Evolutionary conservation across 37 sponge, comb jelly and placozoan genomes (phyloP).

Genomic region (Aphrocallistes beatrix): DNA sequence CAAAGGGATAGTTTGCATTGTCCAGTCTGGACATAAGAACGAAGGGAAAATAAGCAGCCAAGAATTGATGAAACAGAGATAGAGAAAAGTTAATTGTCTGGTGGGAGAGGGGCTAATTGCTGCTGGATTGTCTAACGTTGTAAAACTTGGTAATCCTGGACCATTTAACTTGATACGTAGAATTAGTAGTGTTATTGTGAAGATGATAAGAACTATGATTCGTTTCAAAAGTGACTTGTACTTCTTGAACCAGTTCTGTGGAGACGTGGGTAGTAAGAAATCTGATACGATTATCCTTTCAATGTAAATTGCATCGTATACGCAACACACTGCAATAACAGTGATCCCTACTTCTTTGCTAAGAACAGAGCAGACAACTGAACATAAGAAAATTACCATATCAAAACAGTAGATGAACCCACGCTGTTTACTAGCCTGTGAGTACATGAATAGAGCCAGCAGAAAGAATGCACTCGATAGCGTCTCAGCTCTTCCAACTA

Average conservation of each 20-base stretch:
- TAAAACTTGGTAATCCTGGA: conserved; percentile 29
- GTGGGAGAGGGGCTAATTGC: conserved; percentile 35
- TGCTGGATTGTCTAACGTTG: conserved; percentile 61
- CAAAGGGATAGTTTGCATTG: conserved; percentile 67
- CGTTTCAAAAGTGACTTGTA: conserved; percentile 9
- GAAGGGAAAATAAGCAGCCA: conserved; percentile 60
- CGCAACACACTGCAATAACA: conserved; percentile 56
- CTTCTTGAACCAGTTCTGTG: background rate
- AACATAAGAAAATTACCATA: conserved; percentile 19
- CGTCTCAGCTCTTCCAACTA: conserved; percentile 82
- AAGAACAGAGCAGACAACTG: conserved; percentile 44
- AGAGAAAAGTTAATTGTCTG: conserved; percentile 60
- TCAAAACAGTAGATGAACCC: background rate
- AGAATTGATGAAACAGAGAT: conserved; percentile 58
- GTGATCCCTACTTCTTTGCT: conserved; percentile 84
- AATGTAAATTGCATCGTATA: conserved; percentile 41
- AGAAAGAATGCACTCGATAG: conserved; percentile 72
- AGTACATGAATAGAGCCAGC: conserved; percentile 33
- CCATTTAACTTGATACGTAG: conserved; percentile 27
- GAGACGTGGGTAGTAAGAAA: conserved; percentile 1
- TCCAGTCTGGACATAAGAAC: conserved; percentile 70
- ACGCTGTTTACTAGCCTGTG: conserved; percentile 19
- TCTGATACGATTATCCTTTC: conserved; percentile 10
- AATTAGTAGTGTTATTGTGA: conserved; percentile 21
- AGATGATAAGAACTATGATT: background rate